phyloP scores from a whole-genome alignment of 2,113 vertebrate species.

The Bungarus multicinctus region DNA sequence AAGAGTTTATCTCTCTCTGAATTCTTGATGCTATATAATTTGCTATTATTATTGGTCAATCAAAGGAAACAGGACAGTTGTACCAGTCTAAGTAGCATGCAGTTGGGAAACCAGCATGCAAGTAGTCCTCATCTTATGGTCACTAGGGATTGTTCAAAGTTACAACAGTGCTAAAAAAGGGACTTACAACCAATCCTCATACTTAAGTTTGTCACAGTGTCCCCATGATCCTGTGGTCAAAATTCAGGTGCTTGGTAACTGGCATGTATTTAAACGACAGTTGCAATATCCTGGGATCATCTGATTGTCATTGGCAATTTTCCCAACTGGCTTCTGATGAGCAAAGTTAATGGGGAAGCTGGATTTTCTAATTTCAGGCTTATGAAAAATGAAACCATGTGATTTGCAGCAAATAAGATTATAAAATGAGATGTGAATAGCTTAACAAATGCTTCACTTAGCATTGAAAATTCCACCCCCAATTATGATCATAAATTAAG shows the following conservation, averaged over 20 bases:
- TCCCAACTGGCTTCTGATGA: background rate
- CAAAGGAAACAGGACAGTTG: background rate
- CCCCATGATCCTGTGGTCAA: background rate
- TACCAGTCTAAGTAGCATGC: background rate
- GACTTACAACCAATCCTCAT: background rate
- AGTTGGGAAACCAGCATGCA: background rate
- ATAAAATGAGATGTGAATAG: background rate
- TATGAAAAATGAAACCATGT: background rate
- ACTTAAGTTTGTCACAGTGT: background rate
- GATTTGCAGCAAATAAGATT: background rate
- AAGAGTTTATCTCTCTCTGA: background rate
- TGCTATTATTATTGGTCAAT: background rate
- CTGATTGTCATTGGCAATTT: background rate
- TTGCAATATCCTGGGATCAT: background rate
- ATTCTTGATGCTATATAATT: background rate
- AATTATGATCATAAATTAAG: background rate
- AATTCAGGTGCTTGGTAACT: background rate
- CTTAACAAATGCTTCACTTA: background rate
- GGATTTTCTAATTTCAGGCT: background rate
- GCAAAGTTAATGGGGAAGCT: background rate
- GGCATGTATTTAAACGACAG: background rate
- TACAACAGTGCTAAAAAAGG: background rate
- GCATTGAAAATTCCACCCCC: background rate
- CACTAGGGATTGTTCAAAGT: background rate
- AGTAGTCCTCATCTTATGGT: background rate